Base-by-base conservation (phyloP, 2,888 invertebrate species). In the Vesta saturnalis region DNA sequence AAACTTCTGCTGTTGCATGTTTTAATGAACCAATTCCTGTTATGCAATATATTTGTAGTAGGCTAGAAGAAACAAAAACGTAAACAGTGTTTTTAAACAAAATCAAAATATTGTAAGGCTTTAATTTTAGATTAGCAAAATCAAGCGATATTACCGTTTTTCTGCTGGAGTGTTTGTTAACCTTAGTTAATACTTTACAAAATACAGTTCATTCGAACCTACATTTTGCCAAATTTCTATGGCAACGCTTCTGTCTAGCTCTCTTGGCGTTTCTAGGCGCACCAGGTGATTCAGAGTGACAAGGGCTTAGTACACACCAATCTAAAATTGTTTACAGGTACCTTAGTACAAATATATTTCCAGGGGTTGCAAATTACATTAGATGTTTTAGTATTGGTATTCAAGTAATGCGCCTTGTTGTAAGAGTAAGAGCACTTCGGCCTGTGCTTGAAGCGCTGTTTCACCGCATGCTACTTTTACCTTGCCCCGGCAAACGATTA, bases 221-320 rank as follows among this genome's bases (percentile, higher is more conserved):
- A 0, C 94, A 95, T 83, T 95, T 95, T 80, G 94, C 94, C 1
- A 93, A 94, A 1, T 94, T 95, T 79, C 86, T 95, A 8, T 95
- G 97, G 97, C 95, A 96, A 82, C 92, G 95, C 78, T 93, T 97
- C 79, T 96, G 96, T 78, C 97, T 97, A 0, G 92, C 94, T 0
- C 85, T 97, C 72, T 92, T 97, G 64, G 92, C 94, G 0, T 91
- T 96, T 67, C 87, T 97, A 1, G 96, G 96, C 0, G 93, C 95
- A 6, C 96, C 96, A 0, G 89, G 94, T 60, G 91, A 94, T 69
- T 89, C 90, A n/a, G 89, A 90, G 18, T 91, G 92, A 1, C 91
- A 93, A 2, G 90, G 90, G 75, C 89, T 96, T 70, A 93, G 93
- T 75, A 92, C 92, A 72, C 92, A 92, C 72, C 94, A 96, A 80